These are phyloP conservation scores for Arion vulgaris DNA, from an alignment of 1,140 invertebrate genomes.

Conservation along the genomic window DNA sequence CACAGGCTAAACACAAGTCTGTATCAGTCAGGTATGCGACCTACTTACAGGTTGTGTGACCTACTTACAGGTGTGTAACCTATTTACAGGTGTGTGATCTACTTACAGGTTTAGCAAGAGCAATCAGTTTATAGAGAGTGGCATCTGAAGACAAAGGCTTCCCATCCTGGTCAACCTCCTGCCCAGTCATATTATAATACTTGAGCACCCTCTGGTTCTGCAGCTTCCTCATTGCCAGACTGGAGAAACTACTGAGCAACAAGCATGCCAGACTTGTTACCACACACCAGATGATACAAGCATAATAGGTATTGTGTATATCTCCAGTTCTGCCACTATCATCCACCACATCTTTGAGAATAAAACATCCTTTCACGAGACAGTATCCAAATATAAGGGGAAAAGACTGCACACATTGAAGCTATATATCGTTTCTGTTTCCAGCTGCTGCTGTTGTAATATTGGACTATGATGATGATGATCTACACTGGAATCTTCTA, in stretches of 20 bases:
- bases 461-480: constrained; percentile 23
- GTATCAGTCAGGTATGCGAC: too few relatives aligned
- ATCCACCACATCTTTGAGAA: constrained; percentile 58
- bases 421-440: constrained; percentile 47
- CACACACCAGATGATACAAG: constrained; percentile 56
- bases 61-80: too few relatives aligned
- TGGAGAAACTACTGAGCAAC: constrained; percentile 49
- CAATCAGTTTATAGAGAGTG: constrained; percentile 54
- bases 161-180: constrained; percentile 66
- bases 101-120: constrained; percentile 67
- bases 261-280: constrained; percentile 58
- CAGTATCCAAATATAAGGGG: constrained; percentile 49
- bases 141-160: constrained; percentile 57
- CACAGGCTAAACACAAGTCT: too few relatives aligned
- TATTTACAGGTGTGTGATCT: too few relatives aligned
- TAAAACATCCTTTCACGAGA: constrained; percentile 57
- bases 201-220: constrained; percentile 57
- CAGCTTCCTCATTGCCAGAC: constrained; percentile 55
- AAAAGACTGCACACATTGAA: constrained; percentile 42
- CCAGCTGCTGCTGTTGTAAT: constrained; percentile 33
- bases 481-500: neutral
- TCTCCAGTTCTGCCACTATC: constrained; percentile 44
- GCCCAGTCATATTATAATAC: constrained; percentile 60
- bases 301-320: constrained; percentile 68
- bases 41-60: too few relatives aligned